These are phyloP conservation scores for Bubalus kerabau DNA, from an alignment of 2,113 vertebrate species.

Conservation along the genomic window DNA sequence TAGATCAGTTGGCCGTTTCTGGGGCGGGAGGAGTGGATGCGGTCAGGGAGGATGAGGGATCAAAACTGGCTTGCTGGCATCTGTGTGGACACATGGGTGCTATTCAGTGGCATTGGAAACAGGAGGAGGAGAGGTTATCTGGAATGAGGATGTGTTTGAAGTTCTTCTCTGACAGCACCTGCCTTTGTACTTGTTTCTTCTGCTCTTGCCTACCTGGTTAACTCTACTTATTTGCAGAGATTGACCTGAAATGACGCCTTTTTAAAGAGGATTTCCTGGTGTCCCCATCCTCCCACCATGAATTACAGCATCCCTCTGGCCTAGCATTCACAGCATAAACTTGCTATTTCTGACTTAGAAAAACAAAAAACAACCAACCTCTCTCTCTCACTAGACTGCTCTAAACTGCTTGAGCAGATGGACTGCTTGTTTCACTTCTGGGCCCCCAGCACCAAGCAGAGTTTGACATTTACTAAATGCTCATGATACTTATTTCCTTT, in stretches of 20 bases:
- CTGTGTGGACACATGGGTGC: background rate
- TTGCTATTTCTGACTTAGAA: background rate
- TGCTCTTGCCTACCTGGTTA: background rate
- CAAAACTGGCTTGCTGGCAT: background rate
- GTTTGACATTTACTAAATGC: background rate
- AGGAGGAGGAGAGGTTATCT: background rate
- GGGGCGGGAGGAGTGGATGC: background rate
- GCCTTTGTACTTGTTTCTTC: background rate
- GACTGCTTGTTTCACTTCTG: background rate
- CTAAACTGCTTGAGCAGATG: background rate
- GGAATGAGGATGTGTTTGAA: background rate
- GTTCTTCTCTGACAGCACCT: background rate
- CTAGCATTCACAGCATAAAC: background rate
- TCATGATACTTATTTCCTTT: background rate
- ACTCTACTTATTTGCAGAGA: background rate
- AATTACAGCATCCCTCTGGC: background rate
- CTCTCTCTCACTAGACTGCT: background rate
- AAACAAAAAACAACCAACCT: background rate
- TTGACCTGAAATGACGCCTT: background rate
- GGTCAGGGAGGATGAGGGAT: background rate
- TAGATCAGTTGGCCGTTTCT: background rate
- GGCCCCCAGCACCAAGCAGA: background rate
- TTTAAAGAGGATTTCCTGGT: background rate
- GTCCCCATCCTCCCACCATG: rapidly evolving
- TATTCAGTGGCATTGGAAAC: background rate